Evolutionary conservation across 2,113 vertebrate genomes (phyloP).

Genomic region (Bungarus multicinctus): DNA sequence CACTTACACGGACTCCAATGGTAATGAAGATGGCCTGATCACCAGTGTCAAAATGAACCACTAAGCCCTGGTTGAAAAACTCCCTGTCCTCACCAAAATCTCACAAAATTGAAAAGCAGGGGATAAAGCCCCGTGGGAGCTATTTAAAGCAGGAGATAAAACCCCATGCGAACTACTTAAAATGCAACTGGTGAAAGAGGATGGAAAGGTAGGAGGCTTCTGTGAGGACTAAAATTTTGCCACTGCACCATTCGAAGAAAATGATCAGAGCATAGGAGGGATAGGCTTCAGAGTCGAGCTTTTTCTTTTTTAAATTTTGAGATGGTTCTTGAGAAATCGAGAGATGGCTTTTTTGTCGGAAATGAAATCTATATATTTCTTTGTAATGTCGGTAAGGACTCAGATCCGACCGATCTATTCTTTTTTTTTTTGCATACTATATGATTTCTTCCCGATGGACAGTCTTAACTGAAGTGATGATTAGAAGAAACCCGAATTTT

Average conservation of each 20-base stretch:
- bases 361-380: neutral
- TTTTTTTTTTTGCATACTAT: neutral
- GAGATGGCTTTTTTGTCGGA: no score
- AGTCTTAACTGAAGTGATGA: no score
- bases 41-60: slow-evolving; percentile 87
- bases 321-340: slow-evolving; percentile 43
- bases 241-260: slow-evolving; percentile 43
- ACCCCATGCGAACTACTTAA: no score
- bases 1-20: slow-evolving; percentile 79
- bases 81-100: slow-evolving; percentile 74
- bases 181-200: no score
- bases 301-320: slow-evolving; percentile 57
- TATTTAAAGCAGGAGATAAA: no score
- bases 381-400: slow-evolving; percentile 46
- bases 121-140: no score
- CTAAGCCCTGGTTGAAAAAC: slow-evolving; percentile 79
- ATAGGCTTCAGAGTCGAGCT: slow-evolving; percentile 45
- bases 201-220: neutral
- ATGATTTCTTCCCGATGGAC: no score
- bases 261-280: slow-evolving; percentile 5
- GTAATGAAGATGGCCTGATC: slow-evolving; percentile 85
- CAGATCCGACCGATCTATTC: no score
- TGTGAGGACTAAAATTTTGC: slow-evolving; percentile 33
- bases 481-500: slow-evolving; percentile 18
- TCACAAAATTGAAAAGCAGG: slow-evolving; percentile 63